These are phyloP conservation scores for Junco hyemalis DNA, from an alignment of 2,113 vertebrate species.

Conservation along the genomic window DNA sequence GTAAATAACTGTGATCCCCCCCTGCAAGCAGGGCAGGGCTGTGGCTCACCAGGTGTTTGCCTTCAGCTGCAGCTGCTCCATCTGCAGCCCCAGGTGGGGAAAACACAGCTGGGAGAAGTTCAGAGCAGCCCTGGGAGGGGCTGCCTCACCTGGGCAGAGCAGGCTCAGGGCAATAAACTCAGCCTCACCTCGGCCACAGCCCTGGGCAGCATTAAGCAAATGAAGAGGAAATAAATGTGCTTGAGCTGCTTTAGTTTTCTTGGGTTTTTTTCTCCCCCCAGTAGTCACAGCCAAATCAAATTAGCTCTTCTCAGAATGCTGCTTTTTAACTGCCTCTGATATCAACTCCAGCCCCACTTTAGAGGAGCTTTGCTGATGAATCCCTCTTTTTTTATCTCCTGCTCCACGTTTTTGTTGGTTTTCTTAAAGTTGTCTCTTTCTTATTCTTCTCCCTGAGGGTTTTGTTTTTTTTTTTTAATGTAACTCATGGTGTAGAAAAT, in stretches of 20 bases:
- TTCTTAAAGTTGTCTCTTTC: not conserved
- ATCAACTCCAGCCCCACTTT: not conserved
- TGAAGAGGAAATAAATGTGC: not conserved
- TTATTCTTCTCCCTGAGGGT: not conserved
- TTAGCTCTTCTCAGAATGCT: not conserved
- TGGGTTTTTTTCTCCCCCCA: not conserved
- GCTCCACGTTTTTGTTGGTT: not conserved
- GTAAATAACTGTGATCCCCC: not conserved
- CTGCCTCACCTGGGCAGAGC: conserved; percentile 43
- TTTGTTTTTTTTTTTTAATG: no score
- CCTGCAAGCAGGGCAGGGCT: not conserved
- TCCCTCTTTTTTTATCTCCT: not conserved
- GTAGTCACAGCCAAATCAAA: not conserved
- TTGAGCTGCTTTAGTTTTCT: not conserved
- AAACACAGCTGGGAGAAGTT: conserved; percentile 71
- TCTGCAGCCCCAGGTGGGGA: conserved; percentile 69
- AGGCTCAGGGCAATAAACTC: not conserved
- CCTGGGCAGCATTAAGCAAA: not conserved
- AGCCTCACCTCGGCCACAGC: not conserved
- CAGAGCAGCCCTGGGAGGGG: conserved; percentile 20
- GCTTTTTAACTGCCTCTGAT: not conserved
- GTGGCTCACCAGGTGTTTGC: conserved; percentile 59
- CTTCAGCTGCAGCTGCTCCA: conserved; percentile 63
- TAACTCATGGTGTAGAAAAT: not conserved
- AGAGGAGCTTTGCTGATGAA: not conserved